Evolutionary conservation across 2,113 vertebrate genomes (phyloP).

Genomic region (Varanus komodoensis): DNA sequence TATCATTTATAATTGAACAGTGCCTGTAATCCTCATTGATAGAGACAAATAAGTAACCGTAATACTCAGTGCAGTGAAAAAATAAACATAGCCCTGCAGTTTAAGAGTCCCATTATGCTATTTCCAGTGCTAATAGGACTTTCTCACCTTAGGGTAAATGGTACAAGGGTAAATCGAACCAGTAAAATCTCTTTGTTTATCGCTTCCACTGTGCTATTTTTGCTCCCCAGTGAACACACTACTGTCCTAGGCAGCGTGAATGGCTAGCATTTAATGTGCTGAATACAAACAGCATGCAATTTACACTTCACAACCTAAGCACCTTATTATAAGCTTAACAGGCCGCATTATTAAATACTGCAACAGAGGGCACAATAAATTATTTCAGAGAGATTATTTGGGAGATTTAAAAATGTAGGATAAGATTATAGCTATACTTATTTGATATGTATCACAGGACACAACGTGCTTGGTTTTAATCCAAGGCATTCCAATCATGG

Average conservation of each 20-base stretch:
- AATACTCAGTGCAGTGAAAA: constrained; percentile 42
- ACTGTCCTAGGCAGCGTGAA: constrained; percentile 11
- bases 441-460: constrained; percentile 16
- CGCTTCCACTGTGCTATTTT: constrained; percentile 34
- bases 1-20: constrained; percentile 67
- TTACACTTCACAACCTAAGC: constrained; percentile 4
- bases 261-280: constrained; percentile 17
- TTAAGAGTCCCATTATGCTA: constrained; percentile 46
- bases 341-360: constrained; percentile 28
- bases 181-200: constrained; percentile 58
- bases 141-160: constrained; percentile 52
- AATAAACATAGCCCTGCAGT: constrained; percentile 54
- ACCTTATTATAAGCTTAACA: constrained; percentile 41
- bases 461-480: not conserved
- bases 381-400: constrained; percentile 39
- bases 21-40: constrained; percentile 58
- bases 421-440: not conserved
- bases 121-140: constrained; percentile 60
- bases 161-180: constrained; percentile 37
- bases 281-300: constrained; percentile 44
- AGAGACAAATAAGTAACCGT: constrained; percentile 59
- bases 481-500: not conserved
- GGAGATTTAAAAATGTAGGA: constrained; percentile 32
- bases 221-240: constrained; percentile 5
- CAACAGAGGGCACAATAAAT: not conserved